Percentiles rank a stretch among this genome's conserved stretches.
Conservation (phyloP, 1,140 invertebrate genomes). For the Drosophila novamexicana region DNA sequence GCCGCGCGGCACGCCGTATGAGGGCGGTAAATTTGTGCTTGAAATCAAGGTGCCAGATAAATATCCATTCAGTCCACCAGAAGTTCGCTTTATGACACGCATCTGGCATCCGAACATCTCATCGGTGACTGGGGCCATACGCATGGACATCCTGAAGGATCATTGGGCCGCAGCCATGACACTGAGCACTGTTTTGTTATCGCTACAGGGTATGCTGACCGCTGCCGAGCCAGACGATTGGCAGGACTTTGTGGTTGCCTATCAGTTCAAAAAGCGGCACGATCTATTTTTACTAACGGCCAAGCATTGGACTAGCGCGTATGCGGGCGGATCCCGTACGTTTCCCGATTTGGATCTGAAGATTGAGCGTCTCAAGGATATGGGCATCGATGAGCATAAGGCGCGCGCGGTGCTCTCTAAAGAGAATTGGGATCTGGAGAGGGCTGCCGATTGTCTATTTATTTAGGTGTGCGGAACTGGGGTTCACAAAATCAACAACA, state of each 20-base stretch:
- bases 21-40: constrained; percentile 96
- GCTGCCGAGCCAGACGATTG: constrained; percentile 98
- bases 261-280: constrained; percentile 95
- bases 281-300: constrained; percentile 95
- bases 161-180: constrained; percentile 99
- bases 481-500: constrained; percentile 18
- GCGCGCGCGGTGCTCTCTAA: constrained; percentile 94
- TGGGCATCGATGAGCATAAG: constrained; percentile 94
- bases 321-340: constrained; percentile 93
- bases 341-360: constrained; percentile 92
- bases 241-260: constrained; percentile 98
- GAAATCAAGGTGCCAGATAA: constrained; percentile 99
- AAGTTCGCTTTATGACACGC: constrained; percentile 97
- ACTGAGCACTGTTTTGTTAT: constrained; percentile 96
- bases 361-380: constrained; percentile 92
- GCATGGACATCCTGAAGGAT: constrained; percentile 99
- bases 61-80: constrained; percentile 99
- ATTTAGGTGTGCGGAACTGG: constrained; percentile 87
- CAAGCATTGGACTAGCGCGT: constrained; percentile 96
- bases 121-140: constrained; percentile 99
- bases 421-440: constrained; percentile 95
- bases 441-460: constrained; percentile 94
- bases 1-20: constrained; percentile 98
- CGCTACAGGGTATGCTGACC: constrained; percentile 95
- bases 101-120: constrained; percentile 99